Conservation (phyloP, 2,113 vertebrate species). For the Ivindomyrus marchei region DNA sequence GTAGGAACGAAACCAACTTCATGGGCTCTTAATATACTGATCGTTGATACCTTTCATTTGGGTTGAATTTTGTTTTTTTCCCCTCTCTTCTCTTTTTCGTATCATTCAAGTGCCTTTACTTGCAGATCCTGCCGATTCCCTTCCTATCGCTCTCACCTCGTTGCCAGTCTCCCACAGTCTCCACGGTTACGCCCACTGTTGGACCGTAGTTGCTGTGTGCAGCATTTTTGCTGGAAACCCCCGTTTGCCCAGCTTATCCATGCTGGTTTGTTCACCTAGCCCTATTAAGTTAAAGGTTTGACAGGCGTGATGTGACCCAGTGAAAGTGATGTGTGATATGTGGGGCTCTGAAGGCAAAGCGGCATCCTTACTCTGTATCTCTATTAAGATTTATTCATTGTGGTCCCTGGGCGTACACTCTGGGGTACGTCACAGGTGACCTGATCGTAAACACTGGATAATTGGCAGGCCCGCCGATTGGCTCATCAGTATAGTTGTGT, state of each 20-base stretch:
- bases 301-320: neutral
- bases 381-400: neutral
- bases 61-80: neutral
- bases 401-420: neutral
- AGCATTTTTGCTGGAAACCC: neutral
- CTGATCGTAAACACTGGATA: neutral
- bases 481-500: neutral
- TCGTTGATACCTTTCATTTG: neutral
- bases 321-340: neutral
- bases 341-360: neutral
- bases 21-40: neutral
- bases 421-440: neutral
- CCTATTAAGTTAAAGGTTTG: neutral
- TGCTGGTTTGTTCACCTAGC: neutral
- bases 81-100: neutral
- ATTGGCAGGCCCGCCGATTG: neutral
- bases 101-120: neutral
- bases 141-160: neutral
- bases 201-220: neutral
- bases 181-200: neutral
- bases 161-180: neutral
- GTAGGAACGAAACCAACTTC: neutral
- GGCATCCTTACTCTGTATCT: neutral
- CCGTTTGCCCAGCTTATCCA: neutral
- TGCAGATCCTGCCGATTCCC: neutral